These are phyloP conservation scores for Ceyx margarethae DNA, from an alignment of 2,113 vertebrate species.

Conservation along the genomic window DNA sequence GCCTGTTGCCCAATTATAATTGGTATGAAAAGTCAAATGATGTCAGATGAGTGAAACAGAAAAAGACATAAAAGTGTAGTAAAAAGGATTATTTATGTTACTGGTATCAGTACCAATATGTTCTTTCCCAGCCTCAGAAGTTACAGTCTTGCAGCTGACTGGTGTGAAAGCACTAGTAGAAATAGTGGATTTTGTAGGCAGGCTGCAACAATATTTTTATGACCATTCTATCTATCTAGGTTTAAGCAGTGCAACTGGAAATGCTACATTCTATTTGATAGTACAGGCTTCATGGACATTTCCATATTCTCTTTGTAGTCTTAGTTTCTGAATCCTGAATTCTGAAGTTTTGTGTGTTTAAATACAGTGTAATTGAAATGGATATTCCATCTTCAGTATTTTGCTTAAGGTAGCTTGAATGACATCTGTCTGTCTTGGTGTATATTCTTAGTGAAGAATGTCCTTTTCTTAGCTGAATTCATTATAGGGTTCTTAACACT, in stretches of 20 bases:
- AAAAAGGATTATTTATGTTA: background rate
- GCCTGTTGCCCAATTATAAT: background rate
- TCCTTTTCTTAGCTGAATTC: background rate
- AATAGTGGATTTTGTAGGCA: background rate
- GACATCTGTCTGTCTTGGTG: background rate
- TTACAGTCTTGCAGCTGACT: background rate
- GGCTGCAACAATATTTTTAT: background rate
- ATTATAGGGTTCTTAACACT: background rate
- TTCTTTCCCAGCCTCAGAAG: background rate
- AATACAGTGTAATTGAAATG: background rate
- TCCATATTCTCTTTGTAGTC: background rate
- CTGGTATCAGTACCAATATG: background rate
- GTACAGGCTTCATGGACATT: background rate
- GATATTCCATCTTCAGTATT: background rate
- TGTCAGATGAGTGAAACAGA: background rate
- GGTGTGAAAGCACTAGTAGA: background rate
- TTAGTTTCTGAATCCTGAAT: background rate
- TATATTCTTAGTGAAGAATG: background rate
- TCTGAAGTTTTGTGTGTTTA: background rate
- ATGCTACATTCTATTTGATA: background rate
- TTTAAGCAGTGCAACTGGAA: background rate
- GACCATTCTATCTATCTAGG: background rate
- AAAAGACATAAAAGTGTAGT: background rate
- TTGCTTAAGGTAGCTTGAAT: background rate
- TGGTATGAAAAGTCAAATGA: background rate